phyloP scores from a whole-genome alignment of 2,888 invertebrate genomes.

The Alviniconcha strummeri region DNA sequence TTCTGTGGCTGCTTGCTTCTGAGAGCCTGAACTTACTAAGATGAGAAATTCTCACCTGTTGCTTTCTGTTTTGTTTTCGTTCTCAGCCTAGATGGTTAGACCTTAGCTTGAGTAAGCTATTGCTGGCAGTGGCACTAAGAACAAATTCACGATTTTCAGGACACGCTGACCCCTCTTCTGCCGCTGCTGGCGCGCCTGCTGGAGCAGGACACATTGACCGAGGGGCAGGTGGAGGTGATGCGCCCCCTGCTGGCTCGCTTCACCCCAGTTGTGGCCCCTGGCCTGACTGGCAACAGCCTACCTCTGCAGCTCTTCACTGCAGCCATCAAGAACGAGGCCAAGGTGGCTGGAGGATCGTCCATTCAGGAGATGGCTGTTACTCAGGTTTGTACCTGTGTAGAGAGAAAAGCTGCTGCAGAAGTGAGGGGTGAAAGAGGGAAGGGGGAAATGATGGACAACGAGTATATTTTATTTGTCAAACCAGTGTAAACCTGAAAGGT shows the following conservation, averaged over 20 bases:
- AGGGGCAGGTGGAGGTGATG: constrained; percentile 41
- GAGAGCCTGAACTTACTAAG: too few species aligned
- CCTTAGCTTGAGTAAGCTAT: too few species aligned
- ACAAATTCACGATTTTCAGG: neutral
- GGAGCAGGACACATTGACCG: constrained; percentile 6
- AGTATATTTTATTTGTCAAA: too few species aligned
- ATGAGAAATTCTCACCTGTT: too few species aligned
- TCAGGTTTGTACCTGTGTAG: constrained; percentile 28
- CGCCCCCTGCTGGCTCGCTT: constrained; percentile 49
- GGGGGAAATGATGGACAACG: too few species aligned
- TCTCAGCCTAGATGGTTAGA: too few species aligned
- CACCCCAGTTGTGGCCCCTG: constrained; percentile 44
- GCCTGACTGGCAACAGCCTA: constrained; percentile 31
- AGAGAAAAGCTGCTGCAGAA: too few species aligned
- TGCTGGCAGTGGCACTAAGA: too few species aligned
- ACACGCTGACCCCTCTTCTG: neutral
- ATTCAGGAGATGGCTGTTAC: constrained; percentile 37
- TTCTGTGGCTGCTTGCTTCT: too few species aligned
- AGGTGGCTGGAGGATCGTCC: neutral
- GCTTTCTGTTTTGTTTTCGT: too few species aligned
- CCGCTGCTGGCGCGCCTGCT: constrained; percentile 31
- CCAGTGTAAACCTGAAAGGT: too few species aligned
- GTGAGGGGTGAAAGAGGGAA: too few species aligned
- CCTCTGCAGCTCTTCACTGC: constrained; percentile 35
- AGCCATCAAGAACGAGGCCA: constrained; percentile 30